Conservation (phyloP, 2,113 vertebrate species). For the Machaerirhynchus nigripectus region DNA sequence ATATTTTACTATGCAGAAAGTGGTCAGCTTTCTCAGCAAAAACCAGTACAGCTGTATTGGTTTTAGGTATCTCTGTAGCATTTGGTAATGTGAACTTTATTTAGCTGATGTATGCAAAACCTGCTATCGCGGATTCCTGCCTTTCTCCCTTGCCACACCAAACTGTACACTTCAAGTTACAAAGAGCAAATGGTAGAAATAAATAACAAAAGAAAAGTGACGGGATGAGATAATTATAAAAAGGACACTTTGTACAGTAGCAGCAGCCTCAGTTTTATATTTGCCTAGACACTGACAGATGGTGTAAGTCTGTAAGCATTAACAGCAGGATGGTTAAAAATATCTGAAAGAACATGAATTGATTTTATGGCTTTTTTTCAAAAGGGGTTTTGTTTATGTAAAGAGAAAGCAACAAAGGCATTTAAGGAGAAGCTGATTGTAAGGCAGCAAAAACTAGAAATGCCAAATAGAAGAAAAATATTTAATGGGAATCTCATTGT, state of each 20-base stretch:
- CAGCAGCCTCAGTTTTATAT: not conserved
- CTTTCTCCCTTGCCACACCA: not conserved
- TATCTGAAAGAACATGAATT: conserved; percentile 14
- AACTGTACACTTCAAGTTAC: not conserved
- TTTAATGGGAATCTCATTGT: not conserved
- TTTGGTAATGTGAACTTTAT: not conserved
- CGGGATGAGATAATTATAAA: not conserved
- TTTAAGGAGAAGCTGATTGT: not conserved
- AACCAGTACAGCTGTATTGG: not conserved
- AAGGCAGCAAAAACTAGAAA: not conserved
- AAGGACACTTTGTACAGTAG: conserved; percentile 11
- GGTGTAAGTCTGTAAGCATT: conserved; percentile 26
- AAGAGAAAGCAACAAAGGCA: not conserved
- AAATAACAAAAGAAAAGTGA: not conserved
- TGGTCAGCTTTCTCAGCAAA: not conserved
- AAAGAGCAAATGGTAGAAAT: not conserved
- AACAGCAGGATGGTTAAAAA: conserved; percentile 30
- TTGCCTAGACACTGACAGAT: conserved; percentile 49
- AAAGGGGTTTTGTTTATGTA: conserved; percentile 1
- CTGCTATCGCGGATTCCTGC: not conserved
- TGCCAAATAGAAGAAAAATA: not conserved
- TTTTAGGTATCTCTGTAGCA: not conserved
- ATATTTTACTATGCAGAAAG: not conserved
- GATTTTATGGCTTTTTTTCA: not conserved
- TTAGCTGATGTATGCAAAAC: not conserved